Percentiles rank a stretch among this genome's conserved stretches.
phyloP scores from a whole-genome alignment of 2,797 vertebrate genomes.

The Parauchenoglanis ngamensis region DNA sequence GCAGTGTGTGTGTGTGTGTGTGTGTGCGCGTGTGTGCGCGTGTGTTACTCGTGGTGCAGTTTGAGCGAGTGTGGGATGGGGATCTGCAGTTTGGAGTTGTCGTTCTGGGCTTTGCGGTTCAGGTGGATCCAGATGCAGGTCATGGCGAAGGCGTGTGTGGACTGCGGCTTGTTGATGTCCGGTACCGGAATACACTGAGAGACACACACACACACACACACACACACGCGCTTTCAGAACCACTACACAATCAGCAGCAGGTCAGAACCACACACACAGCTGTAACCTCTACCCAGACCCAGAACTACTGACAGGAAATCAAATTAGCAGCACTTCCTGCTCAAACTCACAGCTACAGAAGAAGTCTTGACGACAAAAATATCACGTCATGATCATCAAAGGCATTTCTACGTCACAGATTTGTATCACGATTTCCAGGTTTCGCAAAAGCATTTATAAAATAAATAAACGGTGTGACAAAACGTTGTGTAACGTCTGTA shows the following conservation, averaged over 20 bases:
- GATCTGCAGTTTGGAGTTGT: slow-evolving; percentile 95
- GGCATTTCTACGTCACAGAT: too few species aligned
- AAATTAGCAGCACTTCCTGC: background rate
- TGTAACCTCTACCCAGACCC: too few species aligned
- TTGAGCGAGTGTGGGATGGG: slow-evolving; percentile 91
- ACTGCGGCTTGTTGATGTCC: slow-evolving; percentile 98
- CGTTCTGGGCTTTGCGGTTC: slow-evolving; percentile 96
- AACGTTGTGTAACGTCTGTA: background rate
- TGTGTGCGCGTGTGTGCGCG: background rate
- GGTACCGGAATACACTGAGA: slow-evolving; percentile 95
- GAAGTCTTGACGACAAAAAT: too few species aligned
- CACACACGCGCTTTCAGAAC: background rate
- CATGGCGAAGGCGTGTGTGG: slow-evolving; percentile 98
- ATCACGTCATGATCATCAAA: too few species aligned
- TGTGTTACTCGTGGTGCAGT: background rate
- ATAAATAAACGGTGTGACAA: background rate
- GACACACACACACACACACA: slow-evolving; percentile 13
- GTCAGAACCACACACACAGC: background rate
- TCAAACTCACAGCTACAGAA: too few species aligned
- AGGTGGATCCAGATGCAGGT: slow-evolving; percentile 99
- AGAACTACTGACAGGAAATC: too few species aligned
- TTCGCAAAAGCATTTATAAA: background rate
- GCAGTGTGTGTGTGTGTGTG: background rate
- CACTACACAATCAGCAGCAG: background rate
- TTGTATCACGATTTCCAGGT: too few species aligned